These are phyloP conservation scores for Tragelaphus scriptus DNA, from an alignment of 2,113 vertebrate species.

Conservation along the genomic window DNA sequence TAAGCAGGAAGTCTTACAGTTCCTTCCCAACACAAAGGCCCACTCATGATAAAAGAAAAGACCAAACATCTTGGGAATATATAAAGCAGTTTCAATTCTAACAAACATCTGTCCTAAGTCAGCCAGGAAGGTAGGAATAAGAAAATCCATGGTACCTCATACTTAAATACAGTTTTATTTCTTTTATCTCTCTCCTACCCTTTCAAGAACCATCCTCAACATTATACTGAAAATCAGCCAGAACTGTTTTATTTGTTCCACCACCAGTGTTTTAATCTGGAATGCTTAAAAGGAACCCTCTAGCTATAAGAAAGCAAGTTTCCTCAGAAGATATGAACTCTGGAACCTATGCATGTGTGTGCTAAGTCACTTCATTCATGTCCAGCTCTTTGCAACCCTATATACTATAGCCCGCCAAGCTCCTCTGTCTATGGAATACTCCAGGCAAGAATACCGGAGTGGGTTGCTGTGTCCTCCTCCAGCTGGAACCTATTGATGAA, in stretches of 20 bases:
- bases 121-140: constrained; percentile 37
- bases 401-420: not conserved
- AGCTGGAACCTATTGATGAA: not conserved
- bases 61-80: constrained; percentile 63
- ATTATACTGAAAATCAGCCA: constrained; percentile 18
- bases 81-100: constrained; percentile 49
- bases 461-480: not conserved
- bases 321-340: not conserved
- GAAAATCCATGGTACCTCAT: not conserved
- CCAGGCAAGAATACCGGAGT: not conserved
- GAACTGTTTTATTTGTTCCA: not conserved
- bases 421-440: not conserved
- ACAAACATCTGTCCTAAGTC: constrained; percentile 58
- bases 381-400: not conserved
- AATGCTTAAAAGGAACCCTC: not conserved
- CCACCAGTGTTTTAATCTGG: constrained; percentile 1
- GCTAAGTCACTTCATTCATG: not conserved
- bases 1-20: constrained; percentile 61
- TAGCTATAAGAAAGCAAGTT: not conserved
- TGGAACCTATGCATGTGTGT: not conserved
- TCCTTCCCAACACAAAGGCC: constrained; percentile 60
- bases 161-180: constrained; percentile 13
- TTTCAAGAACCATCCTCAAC: not conserved
- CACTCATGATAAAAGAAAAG: constrained; percentile 66
- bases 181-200: not conserved